A percentile compares a stretch with the other conserved stretches of the same genome.
These are phyloP conservation scores for Benthosema pterotum DNA, from an alignment of 2,797 vertebrate genomes.

Conservation along the genomic window DNA sequence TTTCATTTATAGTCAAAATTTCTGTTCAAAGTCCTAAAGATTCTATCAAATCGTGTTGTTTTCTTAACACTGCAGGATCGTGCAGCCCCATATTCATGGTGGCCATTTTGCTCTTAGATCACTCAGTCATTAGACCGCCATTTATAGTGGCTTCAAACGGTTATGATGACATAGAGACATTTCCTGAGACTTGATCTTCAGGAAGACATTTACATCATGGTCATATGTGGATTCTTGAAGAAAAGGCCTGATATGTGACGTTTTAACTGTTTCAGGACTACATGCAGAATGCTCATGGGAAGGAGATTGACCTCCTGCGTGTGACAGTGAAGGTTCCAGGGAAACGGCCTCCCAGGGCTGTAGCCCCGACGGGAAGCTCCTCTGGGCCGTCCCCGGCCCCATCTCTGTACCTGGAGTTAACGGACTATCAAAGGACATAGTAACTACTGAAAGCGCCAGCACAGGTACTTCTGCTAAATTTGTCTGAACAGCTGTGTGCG, in stretches of 20 bases:
- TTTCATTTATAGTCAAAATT: background rate
- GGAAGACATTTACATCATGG: background rate
- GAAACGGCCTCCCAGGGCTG: conserved; percentile 92
- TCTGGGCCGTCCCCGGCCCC: conserved; percentile 36
- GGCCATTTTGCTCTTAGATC: too few relatives aligned
- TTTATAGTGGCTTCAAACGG: background rate
- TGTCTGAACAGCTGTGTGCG: background rate
- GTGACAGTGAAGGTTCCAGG: conserved; percentile 97
- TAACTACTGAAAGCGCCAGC: conserved; percentile 69
- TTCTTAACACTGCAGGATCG: too few relatives aligned
- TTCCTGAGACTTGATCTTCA: background rate
- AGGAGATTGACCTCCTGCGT: conserved; percentile 92
- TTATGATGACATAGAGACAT: background rate
- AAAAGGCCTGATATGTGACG: background rate
- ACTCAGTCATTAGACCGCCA: too few relatives aligned
- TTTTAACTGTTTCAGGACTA: conserved; percentile 82
- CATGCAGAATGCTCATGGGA: conserved; percentile 90
- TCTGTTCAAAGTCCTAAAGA: background rate
- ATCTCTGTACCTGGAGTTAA: conserved; percentile 82
- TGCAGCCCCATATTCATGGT: too few relatives aligned
- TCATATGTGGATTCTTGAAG: background rate
- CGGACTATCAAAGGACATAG: conserved; percentile 86
- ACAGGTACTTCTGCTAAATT: conserved; percentile 58
- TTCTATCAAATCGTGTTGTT: too few relatives aligned
- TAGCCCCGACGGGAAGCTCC: conserved; percentile 81